These are phyloP conservation scores for Puffinus mauretanicus DNA, from an alignment of 2,113 vertebrate species.

Conservation along the genomic window DNA sequence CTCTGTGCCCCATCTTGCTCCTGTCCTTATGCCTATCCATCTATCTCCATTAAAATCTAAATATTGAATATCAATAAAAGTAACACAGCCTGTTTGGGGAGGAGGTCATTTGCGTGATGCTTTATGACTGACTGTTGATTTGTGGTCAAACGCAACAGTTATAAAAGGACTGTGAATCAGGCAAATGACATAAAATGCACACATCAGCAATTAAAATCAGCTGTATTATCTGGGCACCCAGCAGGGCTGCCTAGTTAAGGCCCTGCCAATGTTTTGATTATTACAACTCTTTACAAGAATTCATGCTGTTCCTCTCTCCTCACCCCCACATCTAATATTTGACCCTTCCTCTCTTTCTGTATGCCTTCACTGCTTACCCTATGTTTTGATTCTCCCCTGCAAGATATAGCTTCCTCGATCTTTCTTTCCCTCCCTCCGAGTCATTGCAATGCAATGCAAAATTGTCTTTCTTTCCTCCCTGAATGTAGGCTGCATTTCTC, in stretches of 20 bases:
- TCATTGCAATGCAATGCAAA: neutral
- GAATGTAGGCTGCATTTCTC: accelerated
- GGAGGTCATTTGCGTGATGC: neutral
- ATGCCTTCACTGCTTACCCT: neutral
- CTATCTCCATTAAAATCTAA: slow-evolving; percentile 56
- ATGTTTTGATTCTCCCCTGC: neutral
- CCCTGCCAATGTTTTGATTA: slow-evolving; percentile 47
- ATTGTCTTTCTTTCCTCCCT: neutral
- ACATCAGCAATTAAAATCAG: slow-evolving; percentile 58
- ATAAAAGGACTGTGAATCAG: slow-evolving; percentile 18
- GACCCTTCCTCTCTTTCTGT: slow-evolving; percentile 1
- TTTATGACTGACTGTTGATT: slow-evolving; percentile 29
- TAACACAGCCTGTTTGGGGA: neutral
- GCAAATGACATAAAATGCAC: neutral
- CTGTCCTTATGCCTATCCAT: neutral
- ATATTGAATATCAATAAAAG: slow-evolving; percentile 48
- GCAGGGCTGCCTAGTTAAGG: slow-evolving; percentile 46
- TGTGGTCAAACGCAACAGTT: slow-evolving; percentile 15
- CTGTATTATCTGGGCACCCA: slow-evolving; percentile 12
- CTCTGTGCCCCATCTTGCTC: neutral
- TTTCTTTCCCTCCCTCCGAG: neutral
- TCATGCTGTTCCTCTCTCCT: slow-evolving; percentile 37
- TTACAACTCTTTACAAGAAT: slow-evolving; percentile 26
- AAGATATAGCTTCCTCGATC: neutral
- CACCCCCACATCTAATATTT: neutral